Base-by-base conservation (phyloP, 2,888 invertebrate species). In the Ischnura elegans region DNA sequence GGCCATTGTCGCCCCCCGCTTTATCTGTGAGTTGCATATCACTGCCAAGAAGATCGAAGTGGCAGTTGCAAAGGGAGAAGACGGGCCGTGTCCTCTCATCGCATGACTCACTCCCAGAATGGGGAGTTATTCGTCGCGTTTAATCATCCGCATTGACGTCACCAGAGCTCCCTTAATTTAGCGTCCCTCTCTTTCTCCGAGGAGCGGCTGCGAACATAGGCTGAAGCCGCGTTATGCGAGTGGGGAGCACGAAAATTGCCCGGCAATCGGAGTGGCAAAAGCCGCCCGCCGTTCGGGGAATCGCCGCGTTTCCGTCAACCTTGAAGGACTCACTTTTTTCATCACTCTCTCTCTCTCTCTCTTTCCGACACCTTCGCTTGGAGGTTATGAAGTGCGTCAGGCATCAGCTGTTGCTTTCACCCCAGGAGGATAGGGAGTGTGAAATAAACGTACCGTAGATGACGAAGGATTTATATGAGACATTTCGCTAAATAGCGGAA, bases 91-190 rank as follows among this genome's bases (percentile, higher is more conserved):
- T 76, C 76, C 76, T 76, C 76, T 61, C 90, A 29, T 8, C 51
- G 61, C 25, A 90, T 90, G 90, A 90, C 61, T 90, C 61, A 90
- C 90, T 61, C 90, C n/a, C 90, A 13, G 61, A 90, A 90, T 90
- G 47, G 90, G 61, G 61, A 90, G 90, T 55, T 90, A n/a, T 61
- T 43, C 90, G 61, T 61, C 36, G 29, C 90, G 61, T 90, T 90
- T 61, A 90, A 55, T 61, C 90, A 61, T 61, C 61, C 10, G 42
- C 13, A 43, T 90, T 90, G 90, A 90, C 90, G 90, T 90, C 90
- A 90, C 43, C 61, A 21, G 42, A n/a, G 43, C 42, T 61, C n/a
- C 76, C 76, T 76, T 76, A 76, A 76, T 76, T 76, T 76, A 76
- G 76, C 76, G 76, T 76, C 76, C 36, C 36, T n/a, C 76, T 76